These are phyloP conservation scores for Megatriorchis doriae DNA, from an alignment of 2,113 vertebrate genomes.

Conservation along the genomic window DNA sequence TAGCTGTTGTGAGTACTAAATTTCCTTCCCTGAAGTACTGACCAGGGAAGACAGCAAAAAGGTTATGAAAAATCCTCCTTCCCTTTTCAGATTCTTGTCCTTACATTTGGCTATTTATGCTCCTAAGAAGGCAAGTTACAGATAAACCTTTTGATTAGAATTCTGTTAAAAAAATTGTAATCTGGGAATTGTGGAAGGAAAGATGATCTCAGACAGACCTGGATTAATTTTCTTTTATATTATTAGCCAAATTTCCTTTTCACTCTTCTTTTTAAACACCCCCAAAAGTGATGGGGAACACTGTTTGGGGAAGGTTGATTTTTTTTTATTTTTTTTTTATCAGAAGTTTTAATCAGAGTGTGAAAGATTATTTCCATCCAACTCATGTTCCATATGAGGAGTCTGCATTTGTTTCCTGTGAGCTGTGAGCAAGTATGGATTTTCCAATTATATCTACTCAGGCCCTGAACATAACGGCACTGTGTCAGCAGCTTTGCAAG, in stretches of 20 bases:
- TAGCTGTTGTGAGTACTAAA: not conserved
- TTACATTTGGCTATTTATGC: not conserved
- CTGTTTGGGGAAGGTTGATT: not conserved
- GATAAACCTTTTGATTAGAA: not conserved
- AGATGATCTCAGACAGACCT: not conserved
- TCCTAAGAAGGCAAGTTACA: not conserved
- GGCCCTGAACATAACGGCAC: conserved; percentile 43
- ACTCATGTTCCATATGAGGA: conserved; percentile 49
- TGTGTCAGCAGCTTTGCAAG: conserved; percentile 30
- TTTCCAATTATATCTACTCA: conserved; percentile 65
- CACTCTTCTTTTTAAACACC: not conserved
- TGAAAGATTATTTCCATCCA: conserved; percentile 63
- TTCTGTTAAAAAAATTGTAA: not conserved
- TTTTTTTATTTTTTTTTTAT: not conserved
- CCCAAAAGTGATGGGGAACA: no score
- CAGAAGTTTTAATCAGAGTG: not conserved
- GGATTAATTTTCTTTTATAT: not conserved
- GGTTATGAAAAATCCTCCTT: not conserved
- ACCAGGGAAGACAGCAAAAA: not conserved
- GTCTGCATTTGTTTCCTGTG: conserved; percentile 69
- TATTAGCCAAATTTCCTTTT: not conserved
- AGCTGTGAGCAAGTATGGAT: conserved; percentile 61
- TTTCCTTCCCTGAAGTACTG: not conserved
- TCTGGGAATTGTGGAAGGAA: not conserved
- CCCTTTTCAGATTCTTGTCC: not conserved